Evolutionary conservation across 1,140 invertebrate species (phyloP), one percentile per base, ranked within the genome.

Genomic region (Drosophila sechellia): DNA sequence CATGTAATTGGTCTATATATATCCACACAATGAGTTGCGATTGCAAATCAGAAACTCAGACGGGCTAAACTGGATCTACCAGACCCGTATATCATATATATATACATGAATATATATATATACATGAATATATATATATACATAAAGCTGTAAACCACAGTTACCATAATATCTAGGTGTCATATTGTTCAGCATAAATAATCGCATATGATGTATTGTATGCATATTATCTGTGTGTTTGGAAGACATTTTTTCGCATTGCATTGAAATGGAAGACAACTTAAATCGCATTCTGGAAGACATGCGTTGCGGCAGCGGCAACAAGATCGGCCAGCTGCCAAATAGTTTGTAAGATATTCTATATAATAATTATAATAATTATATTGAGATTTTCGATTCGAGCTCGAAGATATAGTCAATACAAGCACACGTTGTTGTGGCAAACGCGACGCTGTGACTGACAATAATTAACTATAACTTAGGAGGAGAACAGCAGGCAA

Each of bases 241-340:
- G 90, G 90, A 91, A 91, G 90, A 91, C 90, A 91, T 91, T 91
- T 90, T 74, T 90, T 81, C 70, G 81, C 80, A 87, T 87, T 78
- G 77, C 55, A 72, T 76, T 76, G 53, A 70, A 75, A 81, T 79
- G 39, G 79, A 79, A 66, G 83, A 81, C 64, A 71, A 61, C 68
- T 77, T 73, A 65, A 73, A 49, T 68, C 55, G 79, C 77, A 74
- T 90, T 91, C 77, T 91, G 90, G 90, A 91, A 91, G 90, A 91
- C 86, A 91, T 79, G 71, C 75, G 78, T 73, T 31, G 27, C 50
- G 37, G 64, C 65, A 63, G 75, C 42, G 49, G 25, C 45, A 86
- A 64, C 66, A 87, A 68, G 65, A 46, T 53, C 50, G 27, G 70
- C 37, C 43, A 25, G 35, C 45, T 56, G 69, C 69, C 50, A 81